Evolutionary conservation across 2,797 vertebrate genomes (phyloP).

Genomic region (Paguma larvata): DNA sequence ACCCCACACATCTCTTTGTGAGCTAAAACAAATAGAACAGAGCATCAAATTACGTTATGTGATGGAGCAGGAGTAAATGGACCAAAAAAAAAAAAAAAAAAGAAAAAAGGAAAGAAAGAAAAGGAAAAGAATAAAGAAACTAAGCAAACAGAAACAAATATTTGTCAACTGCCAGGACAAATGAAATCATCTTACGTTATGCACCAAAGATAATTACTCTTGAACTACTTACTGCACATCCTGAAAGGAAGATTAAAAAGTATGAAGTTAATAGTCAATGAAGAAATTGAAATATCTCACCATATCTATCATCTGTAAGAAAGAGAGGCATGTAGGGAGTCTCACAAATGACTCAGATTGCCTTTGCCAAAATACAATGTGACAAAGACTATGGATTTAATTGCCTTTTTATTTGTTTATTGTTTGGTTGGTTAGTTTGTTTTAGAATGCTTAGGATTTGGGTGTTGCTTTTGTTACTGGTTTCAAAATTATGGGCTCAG

Average conservation of each 20-base stretch:
- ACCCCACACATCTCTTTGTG: conserved; percentile 1
- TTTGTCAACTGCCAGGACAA: background rate
- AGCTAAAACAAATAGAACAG: conserved; percentile 39
- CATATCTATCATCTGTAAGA: background rate
- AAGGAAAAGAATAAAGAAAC: background rate
- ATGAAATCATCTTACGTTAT: conserved; percentile 36
- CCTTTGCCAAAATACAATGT: conserved; percentile 21
- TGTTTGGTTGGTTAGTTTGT: background rate
- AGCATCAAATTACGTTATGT: conserved; percentile 46
- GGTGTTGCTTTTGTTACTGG: background rate
- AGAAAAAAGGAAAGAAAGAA: no score
- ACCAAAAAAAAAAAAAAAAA: background rate
- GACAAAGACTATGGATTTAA: background rate
- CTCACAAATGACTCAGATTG: background rate
- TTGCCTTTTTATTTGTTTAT: background rate
- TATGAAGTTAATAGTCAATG: background rate
- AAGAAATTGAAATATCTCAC: conserved; percentile 8
- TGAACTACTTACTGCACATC: conserved; percentile 16
- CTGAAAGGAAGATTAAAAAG: background rate
- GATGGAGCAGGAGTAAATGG: conserved; percentile 26
- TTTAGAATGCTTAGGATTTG: background rate
- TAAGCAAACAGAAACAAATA: conserved; percentile 51
- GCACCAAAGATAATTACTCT: background rate
- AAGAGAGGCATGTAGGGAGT: background rate
- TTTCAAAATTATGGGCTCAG: conserved; percentile 11